Percentiles rank a stretch among this genome's conserved stretches.
phyloP scores from a whole-genome alignment of 2,888 invertebrate genomes.

The Leucophenga montana region DNA sequence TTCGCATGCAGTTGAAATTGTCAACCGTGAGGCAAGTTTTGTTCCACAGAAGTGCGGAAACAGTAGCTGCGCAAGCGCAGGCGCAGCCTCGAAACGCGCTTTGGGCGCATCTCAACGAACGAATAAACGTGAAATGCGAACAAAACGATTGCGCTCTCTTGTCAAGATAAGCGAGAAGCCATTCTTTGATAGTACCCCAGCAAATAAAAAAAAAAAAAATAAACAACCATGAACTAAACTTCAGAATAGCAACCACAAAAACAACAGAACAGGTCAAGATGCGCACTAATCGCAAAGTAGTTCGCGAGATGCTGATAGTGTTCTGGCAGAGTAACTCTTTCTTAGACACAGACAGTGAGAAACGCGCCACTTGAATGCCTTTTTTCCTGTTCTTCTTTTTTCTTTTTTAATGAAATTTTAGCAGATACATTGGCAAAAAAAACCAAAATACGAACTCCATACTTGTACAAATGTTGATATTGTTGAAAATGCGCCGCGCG shows the following conservation, averaged over 20 bases:
- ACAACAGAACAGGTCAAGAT: conserved; percentile 39
- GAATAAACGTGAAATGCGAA: conserved; percentile 23
- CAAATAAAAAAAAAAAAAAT: neutral
- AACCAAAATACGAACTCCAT: conserved; percentile 10
- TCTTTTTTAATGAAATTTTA: too few species aligned
- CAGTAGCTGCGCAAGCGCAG: conserved; percentile 59
- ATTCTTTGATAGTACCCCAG: conserved; percentile 27
- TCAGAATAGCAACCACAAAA: neutral
- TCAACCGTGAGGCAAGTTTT: conserved; percentile 51
- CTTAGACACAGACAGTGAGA: too few species aligned
- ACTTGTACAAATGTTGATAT: conserved; percentile 18
- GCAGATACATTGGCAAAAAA: conserved; percentile 3
- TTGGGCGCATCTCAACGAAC: conserved; percentile 9
- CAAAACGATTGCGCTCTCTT: conserved; percentile 58
- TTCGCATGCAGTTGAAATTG: conserved; percentile 43
- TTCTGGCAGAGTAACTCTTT: too few species aligned
- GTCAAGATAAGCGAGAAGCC: conserved; percentile 51
- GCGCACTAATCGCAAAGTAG: conserved; percentile 42
- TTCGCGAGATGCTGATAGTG: conserved; percentile 17
- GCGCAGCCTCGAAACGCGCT: conserved; percentile 42
- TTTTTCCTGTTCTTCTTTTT: too few species aligned
- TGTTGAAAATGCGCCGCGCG: conserved; percentile 44
- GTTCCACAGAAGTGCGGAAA: neutral
- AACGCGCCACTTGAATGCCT: too few species aligned
- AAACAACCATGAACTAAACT: conserved; percentile 6